phyloP scores from a whole-genome alignment of 2,888 invertebrate genomes.

The Cetonia aurata region DNA sequence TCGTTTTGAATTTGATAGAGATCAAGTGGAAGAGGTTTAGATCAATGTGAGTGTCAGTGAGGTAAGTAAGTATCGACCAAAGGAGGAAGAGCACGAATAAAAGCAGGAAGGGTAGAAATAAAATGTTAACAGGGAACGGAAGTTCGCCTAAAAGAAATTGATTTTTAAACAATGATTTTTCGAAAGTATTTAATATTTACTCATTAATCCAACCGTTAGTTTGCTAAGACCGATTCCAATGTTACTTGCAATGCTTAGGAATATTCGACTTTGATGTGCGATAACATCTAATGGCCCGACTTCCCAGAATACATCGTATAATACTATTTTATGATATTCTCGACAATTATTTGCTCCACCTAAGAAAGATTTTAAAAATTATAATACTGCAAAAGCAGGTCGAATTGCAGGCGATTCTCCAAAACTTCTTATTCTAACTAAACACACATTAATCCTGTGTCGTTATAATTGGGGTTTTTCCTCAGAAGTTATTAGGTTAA shows the following conservation, averaged over 20 bases:
- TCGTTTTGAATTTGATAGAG: slow-evolving; percentile 38
- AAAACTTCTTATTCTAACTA: too few species aligned
- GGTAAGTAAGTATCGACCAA: slow-evolving; percentile 27
- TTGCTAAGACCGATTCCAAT: slow-evolving; percentile 33
- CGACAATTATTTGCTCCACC: slow-evolving; percentile 29
- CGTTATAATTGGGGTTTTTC: too few species aligned
- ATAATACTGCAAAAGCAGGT: too few species aligned
- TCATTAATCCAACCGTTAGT: slow-evolving; percentile 33
- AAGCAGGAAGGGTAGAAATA: slow-evolving; percentile 31
- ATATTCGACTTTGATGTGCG: slow-evolving; percentile 39
- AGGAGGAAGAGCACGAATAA: slow-evolving; percentile 30
- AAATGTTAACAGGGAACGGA: slow-evolving; percentile 38
- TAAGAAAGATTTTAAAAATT: not conserved
- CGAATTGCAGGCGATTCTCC: too few species aligned
- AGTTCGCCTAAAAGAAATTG: slow-evolving; percentile 28
- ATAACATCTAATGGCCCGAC: slow-evolving; percentile 43
- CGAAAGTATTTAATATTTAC: slow-evolving; percentile 8
- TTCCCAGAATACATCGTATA: slow-evolving; percentile 42
- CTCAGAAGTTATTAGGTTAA: too few species aligned
- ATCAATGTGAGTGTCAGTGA: slow-evolving; percentile 27
- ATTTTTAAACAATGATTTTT: not conserved
- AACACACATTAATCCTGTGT: too few species aligned
- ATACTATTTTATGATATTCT: slow-evolving; percentile 38
- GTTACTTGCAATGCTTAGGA: slow-evolving; percentile 29
- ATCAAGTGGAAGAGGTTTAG: slow-evolving; percentile 39